These are phyloP conservation scores for Athetis lepigone DNA, from an alignment of 2,888 invertebrate genomes.

Conservation along the genomic window DNA sequence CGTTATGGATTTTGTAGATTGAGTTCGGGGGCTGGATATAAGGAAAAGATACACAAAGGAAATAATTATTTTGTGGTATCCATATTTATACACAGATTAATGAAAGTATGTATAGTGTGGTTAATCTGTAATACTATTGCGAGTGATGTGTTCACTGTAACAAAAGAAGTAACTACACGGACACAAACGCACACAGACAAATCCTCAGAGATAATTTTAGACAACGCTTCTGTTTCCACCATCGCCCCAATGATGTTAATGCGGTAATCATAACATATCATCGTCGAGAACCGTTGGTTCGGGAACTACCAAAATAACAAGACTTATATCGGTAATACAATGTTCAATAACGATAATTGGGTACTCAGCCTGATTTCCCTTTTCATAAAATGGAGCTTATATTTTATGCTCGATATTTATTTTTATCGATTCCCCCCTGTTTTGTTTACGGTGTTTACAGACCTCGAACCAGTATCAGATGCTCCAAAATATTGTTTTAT, in stretches of 20 bases:
- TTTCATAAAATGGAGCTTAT: constrained; percentile 40
- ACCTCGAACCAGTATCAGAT: background rate
- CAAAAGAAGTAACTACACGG: background rate
- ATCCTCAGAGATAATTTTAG: constrained; percentile 33
- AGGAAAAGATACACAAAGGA: too few species aligned
- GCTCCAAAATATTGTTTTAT: constrained; percentile 20
- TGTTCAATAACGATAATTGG: constrained; percentile 35
- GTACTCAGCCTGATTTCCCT: constrained; percentile 39
- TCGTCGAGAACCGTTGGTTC: constrained; percentile 27
- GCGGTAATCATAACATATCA: constrained; percentile 39
- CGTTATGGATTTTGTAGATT: background rate
- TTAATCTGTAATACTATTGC: too few species aligned
- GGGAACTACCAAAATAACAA: constrained; percentile 40
- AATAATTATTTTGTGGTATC: too few species aligned
- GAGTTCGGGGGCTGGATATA: too few species aligned
- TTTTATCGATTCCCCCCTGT: constrained; percentile 35
- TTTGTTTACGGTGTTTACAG: constrained; percentile 10
- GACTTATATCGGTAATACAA: constrained; percentile 37
- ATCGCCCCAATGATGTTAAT: constrained; percentile 25
- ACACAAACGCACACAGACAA: background rate
- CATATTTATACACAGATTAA: too few species aligned
- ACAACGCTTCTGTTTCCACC: constrained; percentile 22
- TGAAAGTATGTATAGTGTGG: too few species aligned
- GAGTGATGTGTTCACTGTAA: background rate
- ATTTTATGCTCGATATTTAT: constrained; percentile 28